A percentile compares a stretch with the other conserved stretches of the same genome.
Evolutionary conservation across 2,113 vertebrate species (phyloP).

Genomic region (Connochaetes taurinus): DNA sequence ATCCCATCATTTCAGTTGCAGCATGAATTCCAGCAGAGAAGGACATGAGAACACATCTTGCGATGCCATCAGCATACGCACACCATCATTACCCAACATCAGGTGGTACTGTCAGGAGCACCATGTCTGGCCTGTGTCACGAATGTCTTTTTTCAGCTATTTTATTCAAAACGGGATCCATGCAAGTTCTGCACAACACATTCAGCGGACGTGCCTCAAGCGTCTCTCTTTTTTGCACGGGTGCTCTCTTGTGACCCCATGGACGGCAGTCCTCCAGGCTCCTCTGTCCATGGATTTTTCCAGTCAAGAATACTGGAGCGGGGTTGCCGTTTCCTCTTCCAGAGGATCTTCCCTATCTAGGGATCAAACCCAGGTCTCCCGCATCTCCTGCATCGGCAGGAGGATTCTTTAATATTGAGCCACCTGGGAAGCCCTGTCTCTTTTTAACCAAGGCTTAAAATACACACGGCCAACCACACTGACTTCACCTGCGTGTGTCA

Average conservation of each 20-base stretch:
- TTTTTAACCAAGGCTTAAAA: not conserved
- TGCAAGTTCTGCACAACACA: not conserved
- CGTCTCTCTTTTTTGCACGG: not conserved
- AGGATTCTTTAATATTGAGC: not conserved
- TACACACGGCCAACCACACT: fast-evolving
- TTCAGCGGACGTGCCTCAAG: not conserved
- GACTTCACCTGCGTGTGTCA: not conserved
- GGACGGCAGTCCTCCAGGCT: not conserved
- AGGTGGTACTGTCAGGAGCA: not conserved
- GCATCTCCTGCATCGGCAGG: not conserved
- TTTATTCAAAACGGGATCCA: not conserved
- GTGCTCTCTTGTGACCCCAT: not conserved
- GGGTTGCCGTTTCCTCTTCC: not conserved
- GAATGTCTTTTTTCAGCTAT: not conserved
- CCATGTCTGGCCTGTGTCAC: not conserved
- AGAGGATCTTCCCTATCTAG: not conserved
- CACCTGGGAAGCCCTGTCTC: not conserved
- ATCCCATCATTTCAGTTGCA: not conserved
- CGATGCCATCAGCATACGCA: not conserved
- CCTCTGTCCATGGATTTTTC: not conserved
- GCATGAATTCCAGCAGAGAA: not conserved
- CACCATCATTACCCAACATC: not conserved
- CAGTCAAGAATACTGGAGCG: not conserved
- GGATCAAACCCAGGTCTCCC: not conserved
- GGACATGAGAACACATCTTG: not conserved